phyloP scores from a whole-genome alignment of 2,888 invertebrate genomes.

The Archips crataeganus region DNA sequence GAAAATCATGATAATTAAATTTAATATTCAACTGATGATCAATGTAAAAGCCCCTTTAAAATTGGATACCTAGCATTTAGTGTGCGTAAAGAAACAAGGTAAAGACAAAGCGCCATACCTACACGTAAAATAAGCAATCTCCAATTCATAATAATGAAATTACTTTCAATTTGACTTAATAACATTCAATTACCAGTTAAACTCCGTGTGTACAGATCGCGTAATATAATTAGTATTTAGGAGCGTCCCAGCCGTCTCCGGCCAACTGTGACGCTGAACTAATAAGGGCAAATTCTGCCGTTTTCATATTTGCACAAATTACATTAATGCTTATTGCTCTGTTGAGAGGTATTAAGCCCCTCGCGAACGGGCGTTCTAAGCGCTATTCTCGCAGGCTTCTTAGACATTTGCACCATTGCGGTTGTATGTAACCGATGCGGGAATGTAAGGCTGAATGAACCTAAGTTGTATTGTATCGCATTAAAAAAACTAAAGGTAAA shows the following conservation, averaged over 20 bases:
- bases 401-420: not conserved
- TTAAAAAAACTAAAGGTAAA: too few relatives aligned
- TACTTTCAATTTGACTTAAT: not conserved
- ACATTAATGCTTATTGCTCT: slow-evolving; percentile 75
- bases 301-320: slow-evolving; percentile 81
- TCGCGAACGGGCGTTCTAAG: slow-evolving; percentile 55
- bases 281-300: slow-evolving; percentile 73
- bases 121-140: not conserved
- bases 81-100: too few relatives aligned
- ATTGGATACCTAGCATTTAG: too few relatives aligned
- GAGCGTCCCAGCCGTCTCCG: slow-evolving; percentile 53
- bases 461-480: too few relatives aligned
- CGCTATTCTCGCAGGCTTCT: slow-evolving; percentile 40
- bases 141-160: not conserved
- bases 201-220: slow-evolving; percentile 15
- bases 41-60: too few relatives aligned
- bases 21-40: too few relatives aligned
- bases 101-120: too few relatives aligned
- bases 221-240: slow-evolving; percentile 61
- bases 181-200: slow-evolving; percentile 30
- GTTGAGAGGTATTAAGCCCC: slow-evolving; percentile 56
- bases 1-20: too few relatives aligned
- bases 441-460: too few relatives aligned
- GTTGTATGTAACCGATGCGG: too few relatives aligned
- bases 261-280: slow-evolving; percentile 66